Conservation (phyloP, 2,113 vertebrate species). For the Siniperca knerii region DNA sequence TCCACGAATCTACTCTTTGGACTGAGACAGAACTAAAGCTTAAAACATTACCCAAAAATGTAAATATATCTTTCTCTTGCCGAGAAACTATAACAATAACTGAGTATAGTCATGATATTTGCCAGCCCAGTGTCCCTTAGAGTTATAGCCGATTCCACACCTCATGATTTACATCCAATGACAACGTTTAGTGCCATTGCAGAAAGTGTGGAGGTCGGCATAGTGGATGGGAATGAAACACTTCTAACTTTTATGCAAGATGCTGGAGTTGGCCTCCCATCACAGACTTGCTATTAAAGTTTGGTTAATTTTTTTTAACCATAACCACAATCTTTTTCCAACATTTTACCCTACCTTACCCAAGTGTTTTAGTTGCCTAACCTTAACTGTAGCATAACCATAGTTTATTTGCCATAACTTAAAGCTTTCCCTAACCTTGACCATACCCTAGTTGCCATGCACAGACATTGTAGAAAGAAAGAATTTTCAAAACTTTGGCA, state of each 20-base stretch:
- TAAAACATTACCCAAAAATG: background rate
- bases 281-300: background rate
- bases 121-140: background rate
- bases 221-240: background rate
- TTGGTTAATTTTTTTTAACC: background rate
- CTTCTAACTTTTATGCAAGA: background rate
- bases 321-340: background rate
- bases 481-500: background rate
- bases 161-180: background rate
- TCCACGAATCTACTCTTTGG: background rate
- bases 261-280: too few relatives aligned
- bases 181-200: background rate
- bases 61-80: background rate
- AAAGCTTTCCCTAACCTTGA: background rate
- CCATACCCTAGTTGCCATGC: background rate
- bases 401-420: background rate
- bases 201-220: background rate
- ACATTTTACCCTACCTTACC: too few relatives aligned
- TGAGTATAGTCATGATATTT: background rate
- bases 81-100: background rate
- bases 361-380: background rate
- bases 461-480: background rate
- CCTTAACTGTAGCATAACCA: background rate
- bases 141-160: background rate
- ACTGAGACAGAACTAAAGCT: background rate